phyloP scores from a whole-genome alignment of 1,140 invertebrate species.

The Drosophila rufa region DNA sequence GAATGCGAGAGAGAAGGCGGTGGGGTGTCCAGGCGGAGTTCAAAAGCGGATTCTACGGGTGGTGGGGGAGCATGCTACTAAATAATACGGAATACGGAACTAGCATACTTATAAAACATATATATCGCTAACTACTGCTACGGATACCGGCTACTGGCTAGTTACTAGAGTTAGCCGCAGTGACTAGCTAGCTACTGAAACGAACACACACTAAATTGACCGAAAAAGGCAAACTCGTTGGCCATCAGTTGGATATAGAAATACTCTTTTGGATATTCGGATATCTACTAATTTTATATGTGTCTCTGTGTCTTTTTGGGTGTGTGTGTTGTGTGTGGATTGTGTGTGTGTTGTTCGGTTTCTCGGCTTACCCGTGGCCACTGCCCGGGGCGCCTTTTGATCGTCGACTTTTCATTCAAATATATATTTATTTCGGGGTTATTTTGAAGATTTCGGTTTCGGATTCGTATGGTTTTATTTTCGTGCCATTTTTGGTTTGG shows the following conservation, averaged over 20 bases:
- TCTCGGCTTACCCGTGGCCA: conserved; percentile 69
- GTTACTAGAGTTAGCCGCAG: conserved; percentile 8
- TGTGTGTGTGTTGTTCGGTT: neutral
- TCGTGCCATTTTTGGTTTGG: conserved; percentile 17
- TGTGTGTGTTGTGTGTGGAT: neutral
- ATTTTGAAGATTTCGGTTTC: conserved; percentile 15
- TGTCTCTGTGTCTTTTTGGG: conserved; percentile 9
- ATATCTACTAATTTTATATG: neutral
- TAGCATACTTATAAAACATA: neutral
- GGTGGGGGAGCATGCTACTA: neutral
- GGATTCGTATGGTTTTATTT: conserved; percentile 11
- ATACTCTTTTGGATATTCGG: neutral
- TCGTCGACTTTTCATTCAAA: conserved; percentile 61
- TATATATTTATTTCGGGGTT: conserved; percentile 6
- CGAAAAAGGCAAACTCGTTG: conserved; percentile 19
- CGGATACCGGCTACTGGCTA: neutral
- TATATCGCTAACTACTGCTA: conserved; percentile 9
- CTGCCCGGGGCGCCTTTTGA: conserved; percentile 69
- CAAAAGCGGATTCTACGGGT: conserved; percentile 11
- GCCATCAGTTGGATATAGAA: neutral
- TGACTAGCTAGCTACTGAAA: conserved; percentile 4
- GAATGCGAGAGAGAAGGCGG: conserved; percentile 29
- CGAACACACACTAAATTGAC: conserved; percentile 7
- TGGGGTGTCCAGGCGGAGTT: conserved; percentile 8
- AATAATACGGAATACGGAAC: conserved; percentile 6